These are phyloP conservation scores for Xestia ashworthii DNA, from an alignment of 2,888 invertebrate species.

Conservation along the genomic window DNA sequence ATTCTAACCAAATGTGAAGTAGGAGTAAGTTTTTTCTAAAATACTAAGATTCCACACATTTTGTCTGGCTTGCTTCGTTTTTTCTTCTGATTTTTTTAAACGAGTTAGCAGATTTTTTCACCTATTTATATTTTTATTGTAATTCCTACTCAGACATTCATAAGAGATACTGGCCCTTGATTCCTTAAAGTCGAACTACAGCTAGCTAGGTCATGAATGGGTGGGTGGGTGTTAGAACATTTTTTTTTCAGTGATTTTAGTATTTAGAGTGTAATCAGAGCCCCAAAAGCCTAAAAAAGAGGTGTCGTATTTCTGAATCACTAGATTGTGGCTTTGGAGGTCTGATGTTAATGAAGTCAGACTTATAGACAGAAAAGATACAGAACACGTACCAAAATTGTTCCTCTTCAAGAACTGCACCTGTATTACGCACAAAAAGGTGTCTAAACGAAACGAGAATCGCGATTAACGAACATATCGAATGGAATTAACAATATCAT, in stretches of 20 bases:
- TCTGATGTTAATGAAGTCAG: background rate
- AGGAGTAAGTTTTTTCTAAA: background rate
- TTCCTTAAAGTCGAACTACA: background rate
- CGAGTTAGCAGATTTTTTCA: background rate
- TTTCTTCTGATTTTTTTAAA: background rate
- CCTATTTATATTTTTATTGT: too few relatives aligned
- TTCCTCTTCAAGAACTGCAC: background rate
- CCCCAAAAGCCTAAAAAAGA: background rate
- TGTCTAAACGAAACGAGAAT: constrained; percentile 33
- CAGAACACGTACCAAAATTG: background rate
- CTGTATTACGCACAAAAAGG: constrained; percentile 29
- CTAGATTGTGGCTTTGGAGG: background rate
- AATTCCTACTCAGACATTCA: background rate
- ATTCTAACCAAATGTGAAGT: background rate
- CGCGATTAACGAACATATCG: constrained; percentile 75
- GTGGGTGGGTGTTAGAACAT: too few relatives aligned
- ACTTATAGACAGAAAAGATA: background rate
- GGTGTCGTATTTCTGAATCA: background rate
- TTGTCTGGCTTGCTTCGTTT: background rate
- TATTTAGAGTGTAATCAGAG: too few relatives aligned
- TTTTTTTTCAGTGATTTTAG: too few relatives aligned
- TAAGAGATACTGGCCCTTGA: background rate
- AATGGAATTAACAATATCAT: constrained; percentile 81
- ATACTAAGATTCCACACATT: background rate
- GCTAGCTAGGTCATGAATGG: too few relatives aligned